These are phyloP conservation scores for Sinopyrophorus schimmeli DNA, from an alignment of 2,888 invertebrate species.

Conservation along the genomic window DNA sequence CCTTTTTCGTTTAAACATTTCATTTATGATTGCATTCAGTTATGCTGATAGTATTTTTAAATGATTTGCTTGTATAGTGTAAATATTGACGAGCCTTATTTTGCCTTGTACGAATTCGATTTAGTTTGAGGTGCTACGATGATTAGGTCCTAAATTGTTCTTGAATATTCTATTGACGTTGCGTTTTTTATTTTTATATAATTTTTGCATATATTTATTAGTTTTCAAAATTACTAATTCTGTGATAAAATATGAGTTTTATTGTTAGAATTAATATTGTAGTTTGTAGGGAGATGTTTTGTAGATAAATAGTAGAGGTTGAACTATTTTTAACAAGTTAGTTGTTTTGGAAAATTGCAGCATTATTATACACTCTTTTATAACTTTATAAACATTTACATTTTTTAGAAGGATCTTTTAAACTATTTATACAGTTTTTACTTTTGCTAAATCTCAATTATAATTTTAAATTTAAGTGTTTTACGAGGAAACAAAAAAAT, in stretches of 20 bases:
- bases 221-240: slow-evolving; percentile 25
- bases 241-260: slow-evolving; percentile 20
- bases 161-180: background rate
- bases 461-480: too few relatives aligned
- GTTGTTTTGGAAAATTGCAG: slow-evolving; percentile 2
- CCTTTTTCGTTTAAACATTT: background rate
- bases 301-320: slow-evolving; percentile 1
- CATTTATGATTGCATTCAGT: background rate
- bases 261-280: slow-evolving; percentile 11
- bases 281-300: slow-evolving; percentile 2
- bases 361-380: too few relatives aligned
- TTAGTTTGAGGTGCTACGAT: slow-evolving; percentile 7
- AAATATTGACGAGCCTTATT: background rate
- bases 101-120: background rate
- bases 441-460: too few relatives aligned
- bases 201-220: slow-evolving; percentile 14
- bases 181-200: slow-evolving; percentile 3
- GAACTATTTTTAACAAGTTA: slow-evolving; percentile 4
- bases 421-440: too few relatives aligned
- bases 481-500: too few relatives aligned
- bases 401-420: too few relatives aligned
- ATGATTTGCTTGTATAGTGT: background rate
- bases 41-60: background rate
- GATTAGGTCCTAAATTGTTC: slow-evolving; percentile 4
- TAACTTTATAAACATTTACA: too few relatives aligned